Evolutionary conservation across 2,888 invertebrate species (phyloP).

Genomic region (Drosophila macrospina): DNA sequence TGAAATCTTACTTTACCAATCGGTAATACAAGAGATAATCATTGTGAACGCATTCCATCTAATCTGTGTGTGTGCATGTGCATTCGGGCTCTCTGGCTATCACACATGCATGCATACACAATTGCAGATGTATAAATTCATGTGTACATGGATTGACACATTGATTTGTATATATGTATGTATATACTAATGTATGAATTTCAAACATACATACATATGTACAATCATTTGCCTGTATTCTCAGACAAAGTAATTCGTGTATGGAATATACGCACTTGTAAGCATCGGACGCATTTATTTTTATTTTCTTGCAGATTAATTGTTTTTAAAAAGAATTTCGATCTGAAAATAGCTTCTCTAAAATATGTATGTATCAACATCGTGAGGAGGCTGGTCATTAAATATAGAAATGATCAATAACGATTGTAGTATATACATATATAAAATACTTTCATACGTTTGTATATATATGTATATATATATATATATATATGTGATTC

Average conservation of each 20-base stretch:
- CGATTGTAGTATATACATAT: not conserved
- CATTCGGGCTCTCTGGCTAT: not conserved
- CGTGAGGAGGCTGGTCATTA: not conserved
- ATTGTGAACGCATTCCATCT: not conserved
- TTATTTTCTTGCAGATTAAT: not conserved
- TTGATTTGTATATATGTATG: not conserved
- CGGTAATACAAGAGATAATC: not conserved
- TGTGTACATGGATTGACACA: not conserved
- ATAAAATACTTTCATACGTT: not conserved
- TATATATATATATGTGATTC: not conserved
- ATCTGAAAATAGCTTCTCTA: not conserved
- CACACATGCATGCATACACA: not conserved
- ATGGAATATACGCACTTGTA: too few species aligned
- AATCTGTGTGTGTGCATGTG: not conserved
- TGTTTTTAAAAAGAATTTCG: not conserved
- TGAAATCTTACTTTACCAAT: not conserved
- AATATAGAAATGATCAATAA: slow-evolving; percentile 13
- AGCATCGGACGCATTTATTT: not conserved
- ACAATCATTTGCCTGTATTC: too few species aligned
- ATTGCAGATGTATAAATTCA: not conserved
- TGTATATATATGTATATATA: not conserved
- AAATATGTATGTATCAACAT: not conserved
- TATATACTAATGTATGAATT: not conserved
- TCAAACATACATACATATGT: not conserved
- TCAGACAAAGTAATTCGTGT: too few species aligned